Evolutionary conservation across 2,888 invertebrate genomes (phyloP), one percentile per base, ranked within the genome.

Genomic region (Malthinus seriepunctatus): DNA sequence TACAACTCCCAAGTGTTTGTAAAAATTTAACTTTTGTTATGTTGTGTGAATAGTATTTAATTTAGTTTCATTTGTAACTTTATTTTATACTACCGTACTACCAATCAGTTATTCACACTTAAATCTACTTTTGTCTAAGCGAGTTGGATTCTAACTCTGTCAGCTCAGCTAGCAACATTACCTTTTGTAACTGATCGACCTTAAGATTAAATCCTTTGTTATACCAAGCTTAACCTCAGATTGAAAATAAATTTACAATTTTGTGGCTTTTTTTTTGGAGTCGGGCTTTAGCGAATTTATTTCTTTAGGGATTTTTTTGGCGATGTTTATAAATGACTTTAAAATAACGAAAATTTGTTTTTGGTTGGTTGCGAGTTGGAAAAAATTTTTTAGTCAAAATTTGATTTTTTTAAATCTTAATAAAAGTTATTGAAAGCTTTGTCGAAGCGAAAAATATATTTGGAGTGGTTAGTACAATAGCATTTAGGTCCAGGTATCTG

Each of bases 381-480:
- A 23, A 2, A 23, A 23, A 23, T 23, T 23, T 23, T 23, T 23
- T 23, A 23, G 23, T 5, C 23, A 23, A n/a, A n/a, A 23, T 23
- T 23, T 23, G 23, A 23, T 23, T 5, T 23, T 5, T 23, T 23
- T 23, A 3, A 23, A 2, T 23, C 5, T 23, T 23, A 23, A 23
- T 23, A 23, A 23, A 23, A 23, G 2, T 15, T 14, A n/a, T 15
- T 15, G 12, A 51, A 51, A 12, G 11, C 44, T 31, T 47, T 51
- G 45, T 51, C 45, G 47, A 23, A 23, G 33, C 33, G 42, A 56
- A 63, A 58, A 65, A 65, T 54, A 62, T 66, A 63, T 66, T 66
- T 59, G 50, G 59, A 65, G 63, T 67, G 65, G 64, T 56, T 67
- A 65, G 64, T 67, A 66, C 61, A 64, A 67, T 62, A 65, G 62